Base-by-base conservation (phyloP, 2,113 vertebrate species). In the Heteronetta atricapilla region DNA sequence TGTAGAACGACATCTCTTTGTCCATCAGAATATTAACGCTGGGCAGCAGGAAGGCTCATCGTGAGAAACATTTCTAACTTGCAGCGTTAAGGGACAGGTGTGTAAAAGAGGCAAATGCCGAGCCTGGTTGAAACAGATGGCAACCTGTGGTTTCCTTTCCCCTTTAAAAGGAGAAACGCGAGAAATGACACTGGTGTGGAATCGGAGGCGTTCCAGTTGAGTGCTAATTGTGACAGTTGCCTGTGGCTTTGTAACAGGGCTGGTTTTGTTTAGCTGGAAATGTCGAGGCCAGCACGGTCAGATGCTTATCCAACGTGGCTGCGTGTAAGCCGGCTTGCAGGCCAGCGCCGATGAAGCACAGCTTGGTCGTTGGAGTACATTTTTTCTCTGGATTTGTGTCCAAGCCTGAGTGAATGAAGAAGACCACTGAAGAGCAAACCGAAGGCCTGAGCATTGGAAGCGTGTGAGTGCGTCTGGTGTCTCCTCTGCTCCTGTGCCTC, bases 161-260 rank as follows among this genome's bases (percentile, higher is more conserved):
- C 23, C 50, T 93, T 73, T 64, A 73, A 76, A 92, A 89, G 80
- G 63, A 92, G 86, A 93, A 94, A 84, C 63, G 53, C 29, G 67
- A 93, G 83, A 88, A 89, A 64, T 84, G 56, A 84, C 11, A 55
- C 90, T 96, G 40, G 21, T 77, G 82, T 48, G 46, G 79, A 72
- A 70, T 83, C 42, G 6, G 10, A 6, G 63, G 73, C 33, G 88
- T 96, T 96, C 94, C 86, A 53, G 84, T 89, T 97, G 91, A 95
- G 33, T 59, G 93, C 94, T 82, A 73, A 89, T 93, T 94, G 85
- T 95, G 94, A 91, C 94, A 91, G 94, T 96, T 95, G 84, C 66
- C 70, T 86, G 82, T 83, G 89, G 89, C 89, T 90, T 94, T 83
- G 28, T 86, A 84, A 81, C 36, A 82, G 58, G 72, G 55, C 25